A percentile compares a stretch with the other conserved stretches of the same genome.
Evolutionary conservation across 2,797 vertebrate genomes (phyloP).

Genomic region (Xenops minutus): DNA sequence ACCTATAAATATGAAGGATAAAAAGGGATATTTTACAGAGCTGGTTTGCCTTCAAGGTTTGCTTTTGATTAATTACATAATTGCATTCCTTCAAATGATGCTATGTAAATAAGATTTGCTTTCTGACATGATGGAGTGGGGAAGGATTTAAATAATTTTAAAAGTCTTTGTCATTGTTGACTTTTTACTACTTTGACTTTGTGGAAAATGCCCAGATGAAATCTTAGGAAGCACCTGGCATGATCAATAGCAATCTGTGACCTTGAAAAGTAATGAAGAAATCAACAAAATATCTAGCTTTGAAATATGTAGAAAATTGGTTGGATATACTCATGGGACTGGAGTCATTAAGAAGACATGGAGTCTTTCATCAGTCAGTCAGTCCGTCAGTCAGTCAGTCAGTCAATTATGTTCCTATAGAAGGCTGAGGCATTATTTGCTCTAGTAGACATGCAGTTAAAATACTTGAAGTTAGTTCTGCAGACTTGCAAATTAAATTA

Average conservation of each 20-base stretch:
- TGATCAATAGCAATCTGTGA: background rate
- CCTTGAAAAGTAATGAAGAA: slow-evolving; percentile 19
- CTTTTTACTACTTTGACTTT: background rate
- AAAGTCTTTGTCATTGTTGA: background rate
- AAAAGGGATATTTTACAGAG: slow-evolving; percentile 19
- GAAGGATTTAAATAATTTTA: slow-evolving; percentile 6
- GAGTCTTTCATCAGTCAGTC: background rate
- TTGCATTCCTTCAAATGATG: slow-evolving; percentile 35
- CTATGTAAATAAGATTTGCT: slow-evolving; percentile 44
- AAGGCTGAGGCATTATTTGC: background rate
- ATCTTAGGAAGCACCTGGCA: background rate
- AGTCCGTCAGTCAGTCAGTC: background rate
- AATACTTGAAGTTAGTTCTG: background rate
- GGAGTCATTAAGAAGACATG: background rate
- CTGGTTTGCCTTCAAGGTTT: slow-evolving; percentile 45
- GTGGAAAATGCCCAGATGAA: background rate
- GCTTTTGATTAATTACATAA: slow-evolving; percentile 62
- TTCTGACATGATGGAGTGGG: slow-evolving; percentile 36
- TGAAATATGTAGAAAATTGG: slow-evolving; percentile 24
- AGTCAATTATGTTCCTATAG: background rate
- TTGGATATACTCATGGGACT: background rate
- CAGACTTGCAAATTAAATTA: background rate
- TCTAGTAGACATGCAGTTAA: background rate
- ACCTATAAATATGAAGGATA: slow-evolving; percentile 37
- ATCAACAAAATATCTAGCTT: background rate